Evolutionary conservation across 2,888 invertebrate genomes (phyloP).

Genomic region (Sesamia inferens): DNA sequence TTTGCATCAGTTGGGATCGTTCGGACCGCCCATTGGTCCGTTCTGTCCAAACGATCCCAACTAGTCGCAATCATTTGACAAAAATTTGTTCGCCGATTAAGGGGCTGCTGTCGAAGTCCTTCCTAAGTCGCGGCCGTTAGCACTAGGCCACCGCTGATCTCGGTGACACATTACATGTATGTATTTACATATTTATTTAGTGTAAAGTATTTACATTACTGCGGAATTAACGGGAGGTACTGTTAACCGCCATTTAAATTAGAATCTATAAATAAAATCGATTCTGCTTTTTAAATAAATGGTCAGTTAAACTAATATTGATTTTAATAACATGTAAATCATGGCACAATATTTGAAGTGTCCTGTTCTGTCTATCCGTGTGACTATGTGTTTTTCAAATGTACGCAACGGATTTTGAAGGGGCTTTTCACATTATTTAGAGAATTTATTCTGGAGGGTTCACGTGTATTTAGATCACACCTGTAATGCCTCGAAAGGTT

Average conservation of each 20-base stretch:
- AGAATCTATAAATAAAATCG: slow-evolving; percentile 21
- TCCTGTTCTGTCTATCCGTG: not conserved
- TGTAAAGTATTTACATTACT: slow-evolving; percentile 9
- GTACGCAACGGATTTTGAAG: not conserved
- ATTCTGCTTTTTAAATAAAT: not conserved
- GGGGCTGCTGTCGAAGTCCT: no score
- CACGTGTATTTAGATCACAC: not conserved
- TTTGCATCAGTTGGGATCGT: no score
- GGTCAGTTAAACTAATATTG: slow-evolving; percentile 24
- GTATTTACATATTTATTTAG: not conserved
- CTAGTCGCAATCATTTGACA: no score
- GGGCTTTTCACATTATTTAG: not conserved
- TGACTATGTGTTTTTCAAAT: not conserved
- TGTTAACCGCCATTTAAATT: not conserved
- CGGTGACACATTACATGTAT: slow-evolving; percentile 1
- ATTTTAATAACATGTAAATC: slow-evolving; percentile 17
- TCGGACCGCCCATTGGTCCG: no score
- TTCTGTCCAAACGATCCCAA: no score
- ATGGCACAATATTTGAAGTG: not conserved
- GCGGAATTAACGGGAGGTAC: slow-evolving; percentile 16
- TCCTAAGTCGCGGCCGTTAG: no score
- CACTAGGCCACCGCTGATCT: no score
- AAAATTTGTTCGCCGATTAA: no score
- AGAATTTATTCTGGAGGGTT: not conserved
- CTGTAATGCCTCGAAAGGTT: not conserved